phyloP scores from a whole-genome alignment of 2,888 invertebrate genomes.

The Lepidocyrtoides sp. region DNA sequence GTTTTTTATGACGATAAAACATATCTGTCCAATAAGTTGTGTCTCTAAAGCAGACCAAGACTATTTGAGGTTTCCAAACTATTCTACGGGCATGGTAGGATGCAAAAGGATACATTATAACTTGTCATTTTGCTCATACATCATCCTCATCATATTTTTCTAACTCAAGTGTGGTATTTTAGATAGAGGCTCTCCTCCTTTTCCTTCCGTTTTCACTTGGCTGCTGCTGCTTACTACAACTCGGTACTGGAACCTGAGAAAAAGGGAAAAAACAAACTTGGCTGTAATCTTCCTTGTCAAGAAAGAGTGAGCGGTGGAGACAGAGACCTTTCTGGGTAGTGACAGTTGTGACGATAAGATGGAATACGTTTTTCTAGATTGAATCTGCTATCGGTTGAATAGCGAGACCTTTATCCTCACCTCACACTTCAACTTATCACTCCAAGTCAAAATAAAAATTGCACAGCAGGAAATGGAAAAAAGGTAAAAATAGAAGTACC shows the following conservation, averaged over 20 bases:
- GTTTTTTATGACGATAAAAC: not conserved
- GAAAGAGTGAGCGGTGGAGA: not conserved
- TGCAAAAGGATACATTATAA: slow-evolving; percentile 9
- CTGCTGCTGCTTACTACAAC: not conserved
- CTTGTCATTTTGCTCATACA: slow-evolving; percentile 34
- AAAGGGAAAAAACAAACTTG: not conserved
- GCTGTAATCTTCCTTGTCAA: not conserved
- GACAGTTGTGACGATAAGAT: not conserved
- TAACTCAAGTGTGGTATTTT: not conserved
- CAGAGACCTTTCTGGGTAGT: not conserved
- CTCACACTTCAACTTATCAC: not conserved
- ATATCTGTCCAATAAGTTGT: not conserved
- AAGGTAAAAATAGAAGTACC: not conserved
- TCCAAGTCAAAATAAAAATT: not conserved
- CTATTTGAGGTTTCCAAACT: too few relatives aligned
- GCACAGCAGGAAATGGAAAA: slow-evolving; percentile 64
- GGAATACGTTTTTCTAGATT: not conserved
- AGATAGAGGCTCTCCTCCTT: not conserved
- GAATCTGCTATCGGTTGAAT: not conserved
- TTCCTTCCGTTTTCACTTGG: not conserved
- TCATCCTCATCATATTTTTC: slow-evolving; percentile 24
- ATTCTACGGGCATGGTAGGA: too few relatives aligned
- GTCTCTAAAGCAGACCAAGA: too few relatives aligned
- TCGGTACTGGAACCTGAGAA: not conserved
- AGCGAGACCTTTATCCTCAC: not conserved